Percentiles rank a stretch among this genome's conserved stretches.
Conservation (phyloP, 1,140 invertebrate species). For the Heliothis virescens region DNA sequence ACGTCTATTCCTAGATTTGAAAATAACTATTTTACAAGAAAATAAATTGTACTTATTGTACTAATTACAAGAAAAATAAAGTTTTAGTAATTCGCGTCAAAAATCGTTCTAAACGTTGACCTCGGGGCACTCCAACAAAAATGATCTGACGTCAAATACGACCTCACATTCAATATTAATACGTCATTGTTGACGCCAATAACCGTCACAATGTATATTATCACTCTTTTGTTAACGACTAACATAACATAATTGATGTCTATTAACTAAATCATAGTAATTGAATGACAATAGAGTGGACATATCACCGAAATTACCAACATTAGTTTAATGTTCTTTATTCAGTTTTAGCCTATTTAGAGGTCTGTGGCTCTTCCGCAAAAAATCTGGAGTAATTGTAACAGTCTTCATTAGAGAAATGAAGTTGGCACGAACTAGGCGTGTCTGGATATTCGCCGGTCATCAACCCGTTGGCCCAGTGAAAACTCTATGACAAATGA, state of each 20-base stretch:
- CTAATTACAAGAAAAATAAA: no score
- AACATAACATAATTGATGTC: conserved; percentile 22
- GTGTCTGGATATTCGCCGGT: not conserved
- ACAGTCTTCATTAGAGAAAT: not conserved
- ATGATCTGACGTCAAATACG: conserved; percentile 20
- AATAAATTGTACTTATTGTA: no score
- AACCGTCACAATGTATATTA: conserved; percentile 22
- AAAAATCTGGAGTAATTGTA: conserved; percentile 1
- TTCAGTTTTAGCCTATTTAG: not conserved
- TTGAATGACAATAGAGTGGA: conserved; percentile 19
- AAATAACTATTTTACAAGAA: no score
- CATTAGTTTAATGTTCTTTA: not conserved
- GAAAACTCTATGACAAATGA: not conserved
- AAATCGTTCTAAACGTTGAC: not conserved
- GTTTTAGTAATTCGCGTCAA: no score
- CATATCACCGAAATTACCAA: not conserved
- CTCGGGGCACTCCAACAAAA: conserved; percentile 11
- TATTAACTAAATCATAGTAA: conserved; percentile 38
- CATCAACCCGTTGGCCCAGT: conserved; percentile 6
- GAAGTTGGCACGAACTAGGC: conserved; percentile 7
- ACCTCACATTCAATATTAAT: conserved; percentile 1
- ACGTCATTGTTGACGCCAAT: conserved; percentile 32
- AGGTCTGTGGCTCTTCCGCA: not conserved
- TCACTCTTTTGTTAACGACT: conserved; percentile 27
- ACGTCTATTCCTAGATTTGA: no score